A percentile compares a stretch with the other conserved stretches of the same genome.
These are phyloP conservation scores for Plagodis dolabraria DNA, from an alignment of 2,888 invertebrate genomes.

Conservation along the genomic window DNA sequence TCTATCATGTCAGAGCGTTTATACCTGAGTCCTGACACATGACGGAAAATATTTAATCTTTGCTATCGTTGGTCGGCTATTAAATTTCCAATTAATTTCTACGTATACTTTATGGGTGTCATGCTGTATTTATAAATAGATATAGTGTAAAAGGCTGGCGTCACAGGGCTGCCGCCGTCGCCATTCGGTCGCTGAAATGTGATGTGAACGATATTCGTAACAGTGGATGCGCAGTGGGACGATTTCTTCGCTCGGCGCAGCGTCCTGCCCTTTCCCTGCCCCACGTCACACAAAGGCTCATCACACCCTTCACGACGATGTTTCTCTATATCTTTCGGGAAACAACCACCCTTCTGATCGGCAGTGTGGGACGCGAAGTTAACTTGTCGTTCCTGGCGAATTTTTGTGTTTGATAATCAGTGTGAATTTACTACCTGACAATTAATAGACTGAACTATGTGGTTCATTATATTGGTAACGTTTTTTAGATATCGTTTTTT, in stretches of 20 bases:
- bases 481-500: conserved; percentile 17
- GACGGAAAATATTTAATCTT: too few relatives aligned
- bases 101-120: conserved; percentile 2
- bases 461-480: conserved; percentile 5
- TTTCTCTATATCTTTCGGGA: conserved; percentile 6
- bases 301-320: background rate
- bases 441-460: conserved; percentile 1
- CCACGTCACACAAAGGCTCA: conserved; percentile 6
- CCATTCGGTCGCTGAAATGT: conserved; percentile 4
- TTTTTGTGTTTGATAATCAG: background rate
- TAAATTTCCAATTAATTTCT: too few relatives aligned
- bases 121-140: conserved; percentile 11
- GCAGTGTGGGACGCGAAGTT: background rate
- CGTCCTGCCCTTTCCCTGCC: background rate
- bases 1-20: too few relatives aligned
- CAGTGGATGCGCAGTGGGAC: conserved; percentile 11
- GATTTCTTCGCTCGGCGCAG: conserved; percentile 13
- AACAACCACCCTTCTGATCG: background rate
- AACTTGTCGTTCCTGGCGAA: background rate
- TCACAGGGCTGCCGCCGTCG: conserved; percentile 12
- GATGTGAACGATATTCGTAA: conserved; percentile 3
- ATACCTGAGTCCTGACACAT: too few relatives aligned
- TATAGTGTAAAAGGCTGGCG: conserved; percentile 9
- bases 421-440: background rate
- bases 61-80: too few relatives aligned